Conservation (phyloP, 2,797 vertebrate species). For the Ctenosaura bakeri region DNA sequence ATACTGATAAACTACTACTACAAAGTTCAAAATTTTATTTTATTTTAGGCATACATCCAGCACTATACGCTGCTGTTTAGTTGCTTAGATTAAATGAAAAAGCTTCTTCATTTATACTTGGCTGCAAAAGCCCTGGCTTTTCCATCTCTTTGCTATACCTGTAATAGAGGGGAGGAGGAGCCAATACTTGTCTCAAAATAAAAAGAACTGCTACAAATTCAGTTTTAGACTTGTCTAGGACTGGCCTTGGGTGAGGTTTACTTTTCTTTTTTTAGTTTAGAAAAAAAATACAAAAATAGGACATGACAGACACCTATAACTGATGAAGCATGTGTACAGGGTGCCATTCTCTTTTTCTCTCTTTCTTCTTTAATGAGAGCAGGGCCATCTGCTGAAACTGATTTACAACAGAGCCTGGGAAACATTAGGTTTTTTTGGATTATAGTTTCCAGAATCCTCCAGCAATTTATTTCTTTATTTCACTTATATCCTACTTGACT, state of each 20-base stretch:
- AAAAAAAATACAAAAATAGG: neutral
- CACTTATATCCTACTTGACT: no score
- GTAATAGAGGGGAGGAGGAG: neutral
- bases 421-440: neutral
- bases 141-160: neutral
- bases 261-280: neutral
- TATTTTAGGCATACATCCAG: neutral
- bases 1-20: no score
- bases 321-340: constrained; percentile 15
- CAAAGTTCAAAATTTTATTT: neutral
- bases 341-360: constrained; percentile 9
- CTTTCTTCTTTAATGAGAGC: constrained; percentile 16
- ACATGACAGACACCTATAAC: neutral
- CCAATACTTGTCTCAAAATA: no score
- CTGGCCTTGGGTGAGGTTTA: no score
- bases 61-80: neutral
- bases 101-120: neutral
- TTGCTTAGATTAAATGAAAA: neutral
- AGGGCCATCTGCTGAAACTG: neutral
- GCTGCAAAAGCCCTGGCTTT: neutral
- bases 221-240: neutral
- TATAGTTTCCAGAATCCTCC: no score
- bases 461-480: no score
- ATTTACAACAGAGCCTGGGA: neutral
- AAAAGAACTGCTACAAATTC: neutral